These are phyloP conservation scores for Grallaria varia DNA, from an alignment of 2,113 vertebrate genomes.

Conservation along the genomic window DNA sequence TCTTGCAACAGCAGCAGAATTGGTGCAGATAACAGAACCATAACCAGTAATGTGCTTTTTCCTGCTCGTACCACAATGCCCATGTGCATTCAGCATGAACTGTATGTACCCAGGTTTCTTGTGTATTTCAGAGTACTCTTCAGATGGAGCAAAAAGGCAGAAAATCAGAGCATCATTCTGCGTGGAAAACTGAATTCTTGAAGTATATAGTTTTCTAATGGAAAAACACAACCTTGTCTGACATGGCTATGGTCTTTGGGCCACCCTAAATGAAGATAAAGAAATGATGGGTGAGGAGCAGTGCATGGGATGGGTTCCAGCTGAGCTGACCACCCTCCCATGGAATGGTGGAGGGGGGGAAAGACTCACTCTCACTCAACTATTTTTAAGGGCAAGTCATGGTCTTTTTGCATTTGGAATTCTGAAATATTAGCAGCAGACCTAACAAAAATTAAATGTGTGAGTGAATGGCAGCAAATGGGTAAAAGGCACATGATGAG, in stretches of 20 bases:
- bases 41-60: rapidly evolving
- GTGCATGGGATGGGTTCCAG: background rate
- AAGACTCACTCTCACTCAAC: background rate
- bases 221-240: background rate
- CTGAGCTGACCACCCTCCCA: background rate
- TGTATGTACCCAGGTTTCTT: background rate
- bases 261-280: background rate
- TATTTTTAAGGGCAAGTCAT: background rate
- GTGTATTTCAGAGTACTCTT: background rate
- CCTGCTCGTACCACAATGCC: rapidly evolving
- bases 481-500: background rate
- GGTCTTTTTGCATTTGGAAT: background rate
- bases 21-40: background rate
- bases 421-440: background rate
- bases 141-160: background rate
- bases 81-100: background rate
- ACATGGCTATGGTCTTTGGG: background rate
- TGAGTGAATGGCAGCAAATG: background rate
- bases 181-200: background rate
- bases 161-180: background rate
- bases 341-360: background rate
- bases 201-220: background rate
- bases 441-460: background rate
- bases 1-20: background rate
- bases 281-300: background rate